phyloP scores from a whole-genome alignment of 1,140 invertebrate genomes.

The Cherax destructor region DNA sequence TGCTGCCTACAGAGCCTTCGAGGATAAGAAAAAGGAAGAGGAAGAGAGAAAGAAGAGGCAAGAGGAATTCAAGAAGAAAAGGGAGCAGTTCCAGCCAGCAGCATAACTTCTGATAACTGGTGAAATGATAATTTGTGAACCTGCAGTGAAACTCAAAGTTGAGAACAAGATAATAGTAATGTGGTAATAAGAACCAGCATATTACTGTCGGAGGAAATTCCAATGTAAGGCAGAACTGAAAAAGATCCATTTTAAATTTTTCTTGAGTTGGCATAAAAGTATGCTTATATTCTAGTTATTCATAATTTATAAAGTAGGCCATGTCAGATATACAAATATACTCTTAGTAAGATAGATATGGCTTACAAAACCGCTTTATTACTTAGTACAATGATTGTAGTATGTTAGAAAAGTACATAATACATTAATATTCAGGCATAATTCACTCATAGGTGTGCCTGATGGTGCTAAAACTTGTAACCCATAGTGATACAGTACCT shows the following conservation, averaged over 20 bases:
- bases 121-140: background rate
- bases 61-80: slow-evolving; percentile 72
- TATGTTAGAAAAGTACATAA: background rate
- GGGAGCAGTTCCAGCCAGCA: slow-evolving; percentile 69
- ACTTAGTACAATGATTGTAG: background rate
- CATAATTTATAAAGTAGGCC: background rate
- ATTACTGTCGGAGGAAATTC: background rate
- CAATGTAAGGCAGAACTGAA: background rate
- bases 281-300: background rate
- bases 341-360: background rate
- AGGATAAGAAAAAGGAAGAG: slow-evolving; percentile 70
- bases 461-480: background rate
- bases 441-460: background rate
- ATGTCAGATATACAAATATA: background rate
- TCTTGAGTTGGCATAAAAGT: background rate
- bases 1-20: slow-evolving; percentile 70
- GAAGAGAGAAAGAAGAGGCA: slow-evolving; percentile 68
- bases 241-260: background rate
- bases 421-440: background rate
- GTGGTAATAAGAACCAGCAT: background rate
- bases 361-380: background rate
- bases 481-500: background rate
- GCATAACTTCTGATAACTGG: background rate
- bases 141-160: too few relatives aligned
- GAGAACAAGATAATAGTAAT: background rate